phyloP scores from a whole-genome alignment of 23 tunicate genomes.

The Halocynthia roretzi region DNA sequence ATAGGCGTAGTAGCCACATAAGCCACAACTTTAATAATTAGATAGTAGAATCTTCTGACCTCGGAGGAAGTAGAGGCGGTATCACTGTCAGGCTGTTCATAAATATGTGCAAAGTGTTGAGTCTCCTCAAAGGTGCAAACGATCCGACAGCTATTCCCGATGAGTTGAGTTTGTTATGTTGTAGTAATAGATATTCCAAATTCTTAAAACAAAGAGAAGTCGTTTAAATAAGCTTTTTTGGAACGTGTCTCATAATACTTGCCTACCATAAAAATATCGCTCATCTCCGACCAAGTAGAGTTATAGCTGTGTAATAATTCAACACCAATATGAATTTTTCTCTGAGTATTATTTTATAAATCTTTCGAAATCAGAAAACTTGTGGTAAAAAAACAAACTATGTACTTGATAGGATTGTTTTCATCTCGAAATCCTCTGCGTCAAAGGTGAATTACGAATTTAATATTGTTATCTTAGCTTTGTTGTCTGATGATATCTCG shows the following conservation, averaged over 20 bases:
- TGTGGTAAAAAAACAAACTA: too few relatives aligned
- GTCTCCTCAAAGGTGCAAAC: conserved; percentile 15
- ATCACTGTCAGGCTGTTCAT: conserved; percentile 31
- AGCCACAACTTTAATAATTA: background rate
- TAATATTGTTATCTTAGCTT: too few relatives aligned
- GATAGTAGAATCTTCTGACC: conserved; percentile 2
- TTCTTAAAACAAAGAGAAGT: conserved; percentile 22
- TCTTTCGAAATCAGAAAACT: background rate
- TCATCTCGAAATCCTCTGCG: too few relatives aligned
- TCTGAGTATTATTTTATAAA: background rate
- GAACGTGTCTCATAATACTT: background rate
- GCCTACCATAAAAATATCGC: background rate
- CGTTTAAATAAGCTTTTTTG: background rate
- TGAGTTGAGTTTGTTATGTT: conserved; percentile 38
- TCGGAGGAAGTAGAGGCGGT: conserved; percentile 39
- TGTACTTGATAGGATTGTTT: too few relatives aligned
- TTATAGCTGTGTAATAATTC: background rate
- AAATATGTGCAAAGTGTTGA: conserved; percentile 51
- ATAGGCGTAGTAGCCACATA: too few relatives aligned
- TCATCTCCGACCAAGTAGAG: background rate
- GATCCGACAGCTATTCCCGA: conserved; percentile 27
- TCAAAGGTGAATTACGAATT: too few relatives aligned
- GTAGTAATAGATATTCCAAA: conserved; percentile 47
- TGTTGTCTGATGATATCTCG: too few relatives aligned
- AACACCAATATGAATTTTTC: background rate